Conservation (phyloP, 2,113 vertebrate genomes). For the Lasiurus borealis region DNA sequence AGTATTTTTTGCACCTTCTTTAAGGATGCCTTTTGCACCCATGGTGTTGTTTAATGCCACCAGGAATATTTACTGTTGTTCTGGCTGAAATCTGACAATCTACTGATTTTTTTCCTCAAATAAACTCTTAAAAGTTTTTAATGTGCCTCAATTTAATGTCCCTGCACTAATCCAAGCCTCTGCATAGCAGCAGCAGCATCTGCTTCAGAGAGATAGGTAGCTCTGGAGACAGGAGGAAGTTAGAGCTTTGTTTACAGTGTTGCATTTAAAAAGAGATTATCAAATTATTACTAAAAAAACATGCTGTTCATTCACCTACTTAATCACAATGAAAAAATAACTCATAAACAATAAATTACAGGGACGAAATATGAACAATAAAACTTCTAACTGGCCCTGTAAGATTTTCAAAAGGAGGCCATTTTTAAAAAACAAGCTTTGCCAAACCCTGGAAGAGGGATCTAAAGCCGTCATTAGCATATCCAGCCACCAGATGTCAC, state of each 20-base stretch:
- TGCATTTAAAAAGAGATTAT: background rate
- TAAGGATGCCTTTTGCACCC: background rate
- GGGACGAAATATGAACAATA: background rate
- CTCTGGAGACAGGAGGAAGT: background rate
- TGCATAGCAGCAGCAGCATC: background rate
- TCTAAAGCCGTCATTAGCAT: slow-evolving; percentile 52
- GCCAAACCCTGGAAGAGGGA: background rate
- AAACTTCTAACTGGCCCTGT: background rate
- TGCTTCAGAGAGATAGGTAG: background rate
- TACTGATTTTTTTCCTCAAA: background rate
- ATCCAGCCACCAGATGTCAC: slow-evolving; percentile 86
- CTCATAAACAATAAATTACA: background rate
- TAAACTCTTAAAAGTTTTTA: background rate
- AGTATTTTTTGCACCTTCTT: background rate
- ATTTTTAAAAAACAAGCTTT: background rate
- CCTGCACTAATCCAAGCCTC: background rate
- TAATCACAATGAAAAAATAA: background rate
- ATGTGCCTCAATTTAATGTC: background rate
- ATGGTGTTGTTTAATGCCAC: background rate
- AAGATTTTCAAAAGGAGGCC: slow-evolving; percentile 25
- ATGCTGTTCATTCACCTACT: background rate
- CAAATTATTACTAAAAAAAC: background rate
- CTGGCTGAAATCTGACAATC: background rate
- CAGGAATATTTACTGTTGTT: background rate
- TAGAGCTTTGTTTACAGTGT: background rate